Percentiles rank a stretch among this genome's conserved stretches.
Conservation (phyloP, 2,888 invertebrate genomes). For the Hoplodrina blanda region DNA sequence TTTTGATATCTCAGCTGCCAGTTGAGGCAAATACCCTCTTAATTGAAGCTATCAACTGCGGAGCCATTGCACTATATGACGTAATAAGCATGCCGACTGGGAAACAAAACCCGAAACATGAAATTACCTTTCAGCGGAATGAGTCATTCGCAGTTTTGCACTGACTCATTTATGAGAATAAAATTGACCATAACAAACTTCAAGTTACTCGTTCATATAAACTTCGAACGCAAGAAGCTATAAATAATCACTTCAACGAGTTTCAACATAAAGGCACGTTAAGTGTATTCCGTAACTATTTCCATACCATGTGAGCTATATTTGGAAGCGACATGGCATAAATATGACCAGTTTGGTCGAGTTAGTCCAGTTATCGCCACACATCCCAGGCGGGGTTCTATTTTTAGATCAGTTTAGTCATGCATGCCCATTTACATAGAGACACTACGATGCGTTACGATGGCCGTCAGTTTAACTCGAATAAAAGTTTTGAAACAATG, state of each 20-base stretch:
- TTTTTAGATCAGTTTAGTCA: slow-evolving; percentile 83
- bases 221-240: slow-evolving; percentile 43
- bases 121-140: slow-evolving; percentile 43
- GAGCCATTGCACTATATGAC: slow-evolving; percentile 41
- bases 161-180: slow-evolving; percentile 26
- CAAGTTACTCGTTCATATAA: slow-evolving; percentile 35
- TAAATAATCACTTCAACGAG: slow-evolving; percentile 55
- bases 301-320: slow-evolving; percentile 72
- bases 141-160: slow-evolving; percentile 36
- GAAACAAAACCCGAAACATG: slow-evolving; percentile 27
- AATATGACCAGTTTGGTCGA: slow-evolving; percentile 78
- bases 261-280: slow-evolving; percentile 53
- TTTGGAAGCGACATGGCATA: slow-evolving; percentile 74
- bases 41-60: slow-evolving; percentile 52
- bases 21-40: slow-evolving; percentile 47
- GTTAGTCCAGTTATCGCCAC: slow-evolving; percentile 82
- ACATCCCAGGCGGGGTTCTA: slow-evolving; percentile 78
- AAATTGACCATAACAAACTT: slow-evolving; percentile 34
- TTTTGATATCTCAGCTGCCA: slow-evolving; percentile 44
- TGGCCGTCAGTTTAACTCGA: slow-evolving; percentile 42
- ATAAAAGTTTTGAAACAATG: slow-evolving; percentile 54
- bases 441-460: slow-evolving; percentile 61
- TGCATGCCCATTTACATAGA: slow-evolving; percentile 75
- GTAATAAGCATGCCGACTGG: slow-evolving; percentile 36
- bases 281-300: slow-evolving; percentile 65